Evolutionary conservation across 2,113 vertebrate genomes (phyloP).

Genomic region (Aplodontia rufa): DNA sequence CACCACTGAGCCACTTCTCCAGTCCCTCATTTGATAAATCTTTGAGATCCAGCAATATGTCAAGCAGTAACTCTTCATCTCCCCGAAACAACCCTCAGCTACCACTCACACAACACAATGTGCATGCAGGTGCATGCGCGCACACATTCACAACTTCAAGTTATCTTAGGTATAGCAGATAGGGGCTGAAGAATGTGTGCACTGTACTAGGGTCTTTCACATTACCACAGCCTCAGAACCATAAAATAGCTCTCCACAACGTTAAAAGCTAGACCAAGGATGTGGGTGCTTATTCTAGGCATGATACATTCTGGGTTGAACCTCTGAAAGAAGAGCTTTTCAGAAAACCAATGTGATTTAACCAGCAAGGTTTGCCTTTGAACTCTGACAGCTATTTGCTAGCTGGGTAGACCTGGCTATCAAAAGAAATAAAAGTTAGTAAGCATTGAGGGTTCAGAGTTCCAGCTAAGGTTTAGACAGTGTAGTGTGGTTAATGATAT

Average conservation of each 20-base stretch:
- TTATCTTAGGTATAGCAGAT: not conserved
- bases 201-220: not conserved
- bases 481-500: conserved; percentile 6
- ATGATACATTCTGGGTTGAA: conserved; percentile 1
- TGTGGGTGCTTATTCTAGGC: not conserved
- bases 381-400: not conserved
- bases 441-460: not conserved
- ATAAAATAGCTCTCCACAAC: not conserved
- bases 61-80: not conserved
- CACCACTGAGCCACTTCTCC: too few species aligned
- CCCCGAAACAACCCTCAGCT: not conserved
- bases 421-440: conserved; percentile 45
- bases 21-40: not conserved
- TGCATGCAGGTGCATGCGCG: too few species aligned
- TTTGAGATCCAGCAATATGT: not conserved
- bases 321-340: conserved; percentile 34
- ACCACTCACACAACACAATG: not conserved
- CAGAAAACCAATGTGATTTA: conserved; percentile 25
- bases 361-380: conserved; percentile 29
- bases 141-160: not conserved
- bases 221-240: not conserved
- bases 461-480: not conserved
- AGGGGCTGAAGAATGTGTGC: not conserved
- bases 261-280: not conserved
- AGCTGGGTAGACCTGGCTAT: not conserved